phyloP scores from a whole-genome alignment of 2,113 vertebrate genomes.

The Stigmatopora argus region DNA sequence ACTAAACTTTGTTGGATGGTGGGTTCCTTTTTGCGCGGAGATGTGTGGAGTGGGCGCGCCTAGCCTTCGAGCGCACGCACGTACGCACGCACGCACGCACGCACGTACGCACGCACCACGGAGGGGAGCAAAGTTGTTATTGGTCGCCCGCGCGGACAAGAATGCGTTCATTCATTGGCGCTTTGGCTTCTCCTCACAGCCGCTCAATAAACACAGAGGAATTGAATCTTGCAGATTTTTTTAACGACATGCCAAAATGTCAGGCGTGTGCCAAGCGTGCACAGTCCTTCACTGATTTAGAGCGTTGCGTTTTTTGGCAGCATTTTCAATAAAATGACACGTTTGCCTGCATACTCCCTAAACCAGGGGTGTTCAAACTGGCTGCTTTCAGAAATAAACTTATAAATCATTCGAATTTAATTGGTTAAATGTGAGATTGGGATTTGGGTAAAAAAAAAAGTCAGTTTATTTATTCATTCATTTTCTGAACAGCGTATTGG shows the following conservation, averaged over 20 bases:
- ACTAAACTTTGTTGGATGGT: slow-evolving; percentile 2
- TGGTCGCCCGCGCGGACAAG: slow-evolving; percentile 36
- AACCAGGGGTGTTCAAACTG: no score
- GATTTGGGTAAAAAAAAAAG: no score
- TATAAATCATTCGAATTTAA: no score
- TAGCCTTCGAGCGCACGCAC: slow-evolving; percentile 40
- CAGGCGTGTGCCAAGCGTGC: not conserved
- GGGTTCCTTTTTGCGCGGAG: not conserved
- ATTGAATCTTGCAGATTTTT: not conserved
- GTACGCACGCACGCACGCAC: not conserved
- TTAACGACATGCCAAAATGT: not conserved
- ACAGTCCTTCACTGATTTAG: not conserved
- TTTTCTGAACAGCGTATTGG: no score
- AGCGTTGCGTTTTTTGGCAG: not conserved
- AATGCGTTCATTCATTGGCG: slow-evolving; percentile 49
- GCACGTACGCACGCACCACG: slow-evolving; percentile 13
- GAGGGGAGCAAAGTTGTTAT: slow-evolving; percentile 28
- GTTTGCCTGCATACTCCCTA: not conserved
- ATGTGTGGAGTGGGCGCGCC: slow-evolving; percentile 46
- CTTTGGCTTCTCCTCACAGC: slow-evolving; percentile 24
- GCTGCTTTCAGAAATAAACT: no score
- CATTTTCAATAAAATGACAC: not conserved
- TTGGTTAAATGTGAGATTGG: no score
- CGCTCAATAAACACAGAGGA: not conserved
- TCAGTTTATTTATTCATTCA: no score